Conservation (phyloP, 2,113 vertebrate genomes). For the Carassius gibelio region DNA sequence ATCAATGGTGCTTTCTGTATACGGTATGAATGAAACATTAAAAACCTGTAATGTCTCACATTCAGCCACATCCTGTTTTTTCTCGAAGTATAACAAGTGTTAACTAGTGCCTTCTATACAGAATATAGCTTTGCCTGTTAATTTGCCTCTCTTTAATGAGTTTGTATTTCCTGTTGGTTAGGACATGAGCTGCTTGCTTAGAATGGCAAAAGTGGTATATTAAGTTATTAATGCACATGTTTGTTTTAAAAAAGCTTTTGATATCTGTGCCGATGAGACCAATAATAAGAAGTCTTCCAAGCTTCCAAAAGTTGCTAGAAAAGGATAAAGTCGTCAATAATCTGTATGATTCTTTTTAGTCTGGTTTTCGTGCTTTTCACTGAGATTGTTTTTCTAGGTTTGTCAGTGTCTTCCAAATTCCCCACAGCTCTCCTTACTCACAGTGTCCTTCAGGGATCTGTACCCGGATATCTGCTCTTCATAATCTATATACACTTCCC, state of each 20-base stretch:
- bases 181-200: background rate
- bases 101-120: background rate
- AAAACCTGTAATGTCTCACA: constrained; percentile 1
- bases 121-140: background rate
- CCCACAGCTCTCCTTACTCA: background rate
- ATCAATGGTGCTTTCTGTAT: constrained; percentile 1
- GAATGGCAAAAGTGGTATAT: background rate
- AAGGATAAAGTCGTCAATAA: background rate
- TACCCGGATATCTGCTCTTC: background rate
- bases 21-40: constrained; percentile 27
- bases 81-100: background rate
- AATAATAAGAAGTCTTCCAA: background rate
- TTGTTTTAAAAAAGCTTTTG: background rate
- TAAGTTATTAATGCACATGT: background rate
- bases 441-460: background rate
- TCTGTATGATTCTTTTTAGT: background rate
- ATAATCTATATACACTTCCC: background rate
- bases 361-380: no score
- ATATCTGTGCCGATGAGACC: background rate
- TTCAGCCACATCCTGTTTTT: constrained; percentile 1
- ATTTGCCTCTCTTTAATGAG: background rate
- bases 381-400: no score
- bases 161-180: background rate
- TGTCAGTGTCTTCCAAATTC: background rate
- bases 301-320: background rate